Percentiles rank a stretch among this genome's conserved stretches.
These are phyloP conservation scores for Pammene fasciana DNA, from an alignment of 2,888 invertebrate genomes.

Conservation along the genomic window DNA sequence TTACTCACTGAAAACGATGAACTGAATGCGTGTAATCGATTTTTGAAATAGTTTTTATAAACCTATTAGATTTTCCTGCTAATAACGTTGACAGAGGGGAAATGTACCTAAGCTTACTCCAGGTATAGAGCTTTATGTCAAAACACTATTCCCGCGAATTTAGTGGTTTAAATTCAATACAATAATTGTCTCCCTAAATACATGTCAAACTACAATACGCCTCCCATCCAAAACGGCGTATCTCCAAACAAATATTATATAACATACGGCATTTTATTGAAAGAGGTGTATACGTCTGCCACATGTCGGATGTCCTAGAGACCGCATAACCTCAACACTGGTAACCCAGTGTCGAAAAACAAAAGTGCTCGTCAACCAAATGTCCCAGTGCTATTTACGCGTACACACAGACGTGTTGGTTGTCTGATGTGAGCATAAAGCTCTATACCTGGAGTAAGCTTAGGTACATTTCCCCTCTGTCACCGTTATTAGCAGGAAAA, in stretches of 20 bases:
- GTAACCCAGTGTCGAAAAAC: constrained; percentile 34
- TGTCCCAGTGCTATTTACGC: constrained; percentile 56
- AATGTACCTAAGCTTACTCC: too few species aligned
- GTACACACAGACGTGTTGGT: constrained; percentile 19
- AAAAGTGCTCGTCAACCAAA: constrained; percentile 57
- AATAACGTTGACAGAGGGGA: too few species aligned
- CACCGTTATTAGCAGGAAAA: too few species aligned
- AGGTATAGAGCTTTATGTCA: too few species aligned
- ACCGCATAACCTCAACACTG: constrained; percentile 38
- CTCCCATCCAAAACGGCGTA: neutral
- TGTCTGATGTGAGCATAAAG: too few species aligned
- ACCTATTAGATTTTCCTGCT: too few species aligned
- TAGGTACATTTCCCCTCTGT: too few species aligned
- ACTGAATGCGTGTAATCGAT: too few species aligned
- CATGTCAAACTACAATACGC: constrained; percentile 19
- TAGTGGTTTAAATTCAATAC: constrained; percentile 25
- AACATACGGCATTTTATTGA: neutral
- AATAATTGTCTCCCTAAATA: constrained; percentile 24
- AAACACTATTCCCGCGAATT: constrained; percentile 3
- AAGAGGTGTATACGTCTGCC: neutral
- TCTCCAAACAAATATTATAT: neutral
- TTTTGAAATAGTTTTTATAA: too few species aligned
- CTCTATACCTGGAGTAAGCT: too few species aligned
- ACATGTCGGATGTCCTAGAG: constrained; percentile 5
- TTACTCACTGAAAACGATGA: too few species aligned